A percentile compares a stretch with the other conserved stretches of the same genome.
Evolutionary conservation across 2,113 vertebrate species (phyloP).

Genomic region (Pavo muticus): DNA sequence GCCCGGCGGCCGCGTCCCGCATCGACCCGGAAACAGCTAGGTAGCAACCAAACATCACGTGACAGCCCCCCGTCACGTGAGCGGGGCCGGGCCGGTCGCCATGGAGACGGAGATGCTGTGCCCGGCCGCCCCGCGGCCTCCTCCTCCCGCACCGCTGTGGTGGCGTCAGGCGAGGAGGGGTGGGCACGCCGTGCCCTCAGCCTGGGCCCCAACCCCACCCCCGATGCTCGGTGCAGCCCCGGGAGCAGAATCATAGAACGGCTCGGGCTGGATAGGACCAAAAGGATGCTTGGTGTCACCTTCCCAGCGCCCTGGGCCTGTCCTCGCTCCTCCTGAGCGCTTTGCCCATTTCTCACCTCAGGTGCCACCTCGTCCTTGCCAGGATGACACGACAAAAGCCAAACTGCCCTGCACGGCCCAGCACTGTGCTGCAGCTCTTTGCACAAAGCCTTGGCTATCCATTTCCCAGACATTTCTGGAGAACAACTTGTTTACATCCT

Average conservation of each 20-base stretch:
- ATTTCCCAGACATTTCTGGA: fast-evolving
- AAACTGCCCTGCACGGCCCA: neutral
- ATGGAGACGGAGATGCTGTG: neutral
- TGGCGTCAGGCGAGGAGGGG: neutral
- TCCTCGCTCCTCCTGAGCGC: fast-evolving
- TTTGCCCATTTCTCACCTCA: fast-evolving
- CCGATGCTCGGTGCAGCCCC: too few relatives aligned
- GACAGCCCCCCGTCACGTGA: slow-evolving; percentile 64
- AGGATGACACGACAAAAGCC: fast-evolving
- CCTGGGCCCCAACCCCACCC: too few relatives aligned
- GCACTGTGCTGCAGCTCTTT: neutral
- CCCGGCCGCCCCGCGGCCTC: neutral
- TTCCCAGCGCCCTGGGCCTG: neutral
- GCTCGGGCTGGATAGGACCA: too few relatives aligned
- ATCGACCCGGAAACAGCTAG: slow-evolving; percentile 81
- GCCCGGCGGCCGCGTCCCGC: slow-evolving; percentile 73
- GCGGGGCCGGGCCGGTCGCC: neutral
- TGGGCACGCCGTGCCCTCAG: too few relatives aligned
- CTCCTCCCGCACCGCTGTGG: too few relatives aligned
- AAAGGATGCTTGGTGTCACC: fast-evolving
- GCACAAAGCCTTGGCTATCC: neutral
- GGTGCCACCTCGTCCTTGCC: fast-evolving
- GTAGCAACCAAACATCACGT: slow-evolving; percentile 69
- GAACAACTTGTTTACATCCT: neutral
- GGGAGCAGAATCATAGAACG: neutral